phyloP scores from a whole-genome alignment of 2,113 vertebrate genomes.

The Ploceus nigricollis region DNA sequence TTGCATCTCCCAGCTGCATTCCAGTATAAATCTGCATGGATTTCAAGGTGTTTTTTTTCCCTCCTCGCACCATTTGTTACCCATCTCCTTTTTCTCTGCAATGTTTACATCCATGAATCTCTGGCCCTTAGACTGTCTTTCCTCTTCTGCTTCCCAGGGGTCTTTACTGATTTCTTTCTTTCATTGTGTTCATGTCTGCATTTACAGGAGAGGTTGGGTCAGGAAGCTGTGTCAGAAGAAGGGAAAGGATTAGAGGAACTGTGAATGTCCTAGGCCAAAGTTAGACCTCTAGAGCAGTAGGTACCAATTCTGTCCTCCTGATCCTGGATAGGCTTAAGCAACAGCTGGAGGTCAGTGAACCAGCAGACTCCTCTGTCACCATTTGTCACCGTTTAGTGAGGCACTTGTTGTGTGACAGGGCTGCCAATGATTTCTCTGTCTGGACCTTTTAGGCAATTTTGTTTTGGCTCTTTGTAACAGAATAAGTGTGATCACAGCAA shows the following conservation, averaged over 20 bases:
- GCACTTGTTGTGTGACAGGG: neutral
- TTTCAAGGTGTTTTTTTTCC: neutral
- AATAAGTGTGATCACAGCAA: neutral
- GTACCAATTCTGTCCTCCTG: neutral
- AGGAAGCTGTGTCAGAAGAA: neutral
- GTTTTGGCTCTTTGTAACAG: neutral
- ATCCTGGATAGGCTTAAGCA: neutral
- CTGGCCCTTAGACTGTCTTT: neutral
- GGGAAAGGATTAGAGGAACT: neutral
- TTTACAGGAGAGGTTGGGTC: rapidly evolving
- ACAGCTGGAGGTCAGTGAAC: neutral
- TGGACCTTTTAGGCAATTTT: neutral
- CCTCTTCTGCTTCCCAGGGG: neutral
- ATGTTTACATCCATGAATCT: neutral
- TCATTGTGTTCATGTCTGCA: rapidly evolving
- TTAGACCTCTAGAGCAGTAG: neutral
- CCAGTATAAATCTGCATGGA: neutral
- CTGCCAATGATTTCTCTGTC: neutral
- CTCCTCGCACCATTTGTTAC: neutral
- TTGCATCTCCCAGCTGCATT: neutral
- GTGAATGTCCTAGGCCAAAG: neutral
- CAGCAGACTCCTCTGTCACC: neutral
- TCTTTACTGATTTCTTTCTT: neutral
- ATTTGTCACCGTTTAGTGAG: rapidly evolving
- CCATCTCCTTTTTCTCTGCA: neutral